Evolutionary conservation across 2,797 vertebrate species (phyloP).

Genomic region (Halcyon leucocephala): DNA sequence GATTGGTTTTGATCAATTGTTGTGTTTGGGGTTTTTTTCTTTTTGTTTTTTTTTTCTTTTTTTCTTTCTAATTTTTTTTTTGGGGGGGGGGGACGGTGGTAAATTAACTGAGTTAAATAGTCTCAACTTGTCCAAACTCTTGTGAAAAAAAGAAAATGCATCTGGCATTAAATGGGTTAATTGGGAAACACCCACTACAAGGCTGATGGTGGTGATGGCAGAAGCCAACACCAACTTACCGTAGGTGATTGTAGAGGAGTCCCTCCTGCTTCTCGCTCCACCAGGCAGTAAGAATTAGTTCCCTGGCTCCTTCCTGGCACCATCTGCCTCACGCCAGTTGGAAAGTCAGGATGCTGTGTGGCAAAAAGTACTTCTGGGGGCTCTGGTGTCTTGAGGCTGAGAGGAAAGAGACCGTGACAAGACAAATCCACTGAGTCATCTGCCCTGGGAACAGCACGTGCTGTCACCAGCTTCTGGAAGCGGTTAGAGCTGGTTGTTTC

Average conservation of each 20-base stretch:
- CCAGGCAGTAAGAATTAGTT: background rate
- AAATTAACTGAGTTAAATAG: background rate
- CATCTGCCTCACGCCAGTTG: accelerated
- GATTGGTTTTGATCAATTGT: background rate
- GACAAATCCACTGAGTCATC: background rate
- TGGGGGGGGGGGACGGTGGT: too few relatives aligned
- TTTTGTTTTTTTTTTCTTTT: background rate
- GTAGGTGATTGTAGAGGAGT: background rate
- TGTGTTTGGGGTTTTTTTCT: too few relatives aligned
- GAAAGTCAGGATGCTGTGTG: background rate
- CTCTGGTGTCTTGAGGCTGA: background rate
- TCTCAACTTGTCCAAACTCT: background rate
- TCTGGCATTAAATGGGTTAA: background rate
- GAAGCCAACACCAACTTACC: background rate
- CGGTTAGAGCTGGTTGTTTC: background rate
- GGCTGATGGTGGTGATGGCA: background rate
- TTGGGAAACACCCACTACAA: background rate
- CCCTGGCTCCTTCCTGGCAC: accelerated
- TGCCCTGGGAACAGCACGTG: background rate
- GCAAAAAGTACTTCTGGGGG: background rate
- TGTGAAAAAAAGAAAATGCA: background rate
- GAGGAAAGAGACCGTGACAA: background rate
- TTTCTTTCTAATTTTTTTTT: background rate
- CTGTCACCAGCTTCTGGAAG: background rate
- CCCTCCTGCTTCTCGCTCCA: background rate